Evolutionary conservation across 2,113 vertebrate species (phyloP), one percentile per base, ranked within the genome.

Genomic region (Ahaetulla prasina): DNA sequence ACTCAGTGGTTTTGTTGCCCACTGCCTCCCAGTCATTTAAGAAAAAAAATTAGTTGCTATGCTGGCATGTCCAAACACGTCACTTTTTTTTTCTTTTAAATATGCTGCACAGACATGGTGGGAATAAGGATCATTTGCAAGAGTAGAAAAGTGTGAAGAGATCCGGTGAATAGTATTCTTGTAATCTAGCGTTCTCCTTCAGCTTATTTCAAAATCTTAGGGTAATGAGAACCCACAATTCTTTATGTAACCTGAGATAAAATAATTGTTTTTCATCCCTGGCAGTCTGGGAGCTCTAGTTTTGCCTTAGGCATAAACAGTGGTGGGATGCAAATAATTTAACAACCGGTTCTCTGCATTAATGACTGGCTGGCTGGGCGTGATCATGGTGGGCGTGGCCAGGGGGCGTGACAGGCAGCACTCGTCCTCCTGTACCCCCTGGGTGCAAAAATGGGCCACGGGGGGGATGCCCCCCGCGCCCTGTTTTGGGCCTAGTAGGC

Each of bases 1-100:
- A 68, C 50, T 86, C 53, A 55, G 52, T 45, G 27, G 52, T 87
- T 94, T 93, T 23, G 47, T 93, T 23, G 47, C 16, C 2, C 43
- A 30, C 12, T 3, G 87, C 30, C 80, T 47, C 14, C 80, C 88
- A 90, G 43, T 91, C 85, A 50, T 27, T n/a, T 27, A 89, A n/a
- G 87, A 43, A 85, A 27, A 39, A 55, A 55, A 55, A 57, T 92
- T 93, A 93, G 35, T 74, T 92, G 89, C 88, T 92, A 20, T 10
- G 68, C 16, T 60, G 20, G 11, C 80, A 85, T 89, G 23, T 89
- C 49, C 54, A 93, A 93, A 92, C 18, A 39, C 3, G 20, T 92
- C 54, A 7, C 11, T 5, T 5, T 30, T 35, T n/a, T 35, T 74
- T 85, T 84, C 23, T 90, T 35, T 92, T 74, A 35, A 88, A 27